A percentile compares a stretch with the other conserved stretches of the same genome.
Conservation (phyloP, 2,888 invertebrate species). For the Trachelus iudaicus region DNA sequence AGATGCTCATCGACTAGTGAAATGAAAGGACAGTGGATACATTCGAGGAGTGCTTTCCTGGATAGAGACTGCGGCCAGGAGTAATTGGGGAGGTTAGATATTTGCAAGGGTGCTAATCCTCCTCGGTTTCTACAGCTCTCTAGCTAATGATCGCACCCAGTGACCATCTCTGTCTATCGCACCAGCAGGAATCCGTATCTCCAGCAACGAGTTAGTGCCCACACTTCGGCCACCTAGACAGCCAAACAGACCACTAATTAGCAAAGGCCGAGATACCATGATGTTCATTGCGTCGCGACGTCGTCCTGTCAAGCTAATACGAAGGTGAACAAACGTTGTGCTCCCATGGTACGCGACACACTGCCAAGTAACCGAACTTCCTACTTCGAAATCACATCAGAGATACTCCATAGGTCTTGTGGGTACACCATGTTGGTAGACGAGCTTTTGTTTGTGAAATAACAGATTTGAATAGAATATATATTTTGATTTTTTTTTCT, state of each 20-base stretch:
- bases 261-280: constrained; percentile 35
- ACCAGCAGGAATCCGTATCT: constrained; percentile 31
- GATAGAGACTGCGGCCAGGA: not conserved
- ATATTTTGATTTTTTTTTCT: too few relatives aligned
- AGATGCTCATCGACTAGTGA: too few relatives aligned
- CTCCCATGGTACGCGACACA: not conserved
- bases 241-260: constrained; percentile 21
- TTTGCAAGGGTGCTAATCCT: constrained; percentile 16
- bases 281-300: too few relatives aligned
- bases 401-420: not conserved
- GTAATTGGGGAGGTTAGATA: constrained; percentile 8
- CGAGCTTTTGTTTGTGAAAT: too few relatives aligned
- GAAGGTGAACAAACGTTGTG: not conserved
- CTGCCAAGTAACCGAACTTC: constrained; percentile 37
- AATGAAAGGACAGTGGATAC: too few relatives aligned
- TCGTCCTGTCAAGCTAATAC: too few relatives aligned
- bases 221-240: constrained; percentile 23
- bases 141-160: constrained; percentile 38
- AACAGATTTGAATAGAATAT: too few relatives aligned
- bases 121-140: constrained; percentile 19
- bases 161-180: constrained; percentile 27
- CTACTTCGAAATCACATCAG: constrained; percentile 39
- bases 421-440: too few relatives aligned
- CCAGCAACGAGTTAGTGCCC: constrained; percentile 38
- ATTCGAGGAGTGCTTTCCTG: too few relatives aligned